These are phyloP conservation scores for Scyliorhinus canicula DNA, from an alignment of 2,797 vertebrate species.

Conservation along the genomic window DNA sequence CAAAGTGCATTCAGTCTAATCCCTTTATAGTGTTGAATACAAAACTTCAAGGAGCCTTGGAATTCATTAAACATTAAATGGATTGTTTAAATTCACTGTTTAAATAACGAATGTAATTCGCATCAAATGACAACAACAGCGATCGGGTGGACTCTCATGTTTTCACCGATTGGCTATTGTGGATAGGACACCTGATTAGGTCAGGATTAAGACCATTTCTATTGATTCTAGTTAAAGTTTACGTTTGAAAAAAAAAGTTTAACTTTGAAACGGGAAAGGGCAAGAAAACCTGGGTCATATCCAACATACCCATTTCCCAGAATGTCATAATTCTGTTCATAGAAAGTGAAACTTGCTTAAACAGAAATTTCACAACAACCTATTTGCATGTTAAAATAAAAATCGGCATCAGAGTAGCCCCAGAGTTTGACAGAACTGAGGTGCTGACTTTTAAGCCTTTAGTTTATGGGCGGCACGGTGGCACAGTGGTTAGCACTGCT, in stretches of 20 bases:
- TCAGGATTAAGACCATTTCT: neutral
- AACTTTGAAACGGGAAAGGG: neutral
- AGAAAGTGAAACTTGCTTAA: neutral
- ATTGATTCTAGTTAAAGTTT: neutral
- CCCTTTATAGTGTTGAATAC: neutral
- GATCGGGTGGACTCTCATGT: neutral
- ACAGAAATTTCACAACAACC: neutral
- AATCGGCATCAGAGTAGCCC: neutral
- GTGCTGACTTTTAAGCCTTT: neutral
- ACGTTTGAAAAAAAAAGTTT: neutral
- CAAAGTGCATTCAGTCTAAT: neutral
- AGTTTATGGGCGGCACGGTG: too few species aligned
- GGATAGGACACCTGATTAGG: too few species aligned
- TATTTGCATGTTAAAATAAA: neutral
- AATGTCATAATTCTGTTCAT: neutral
- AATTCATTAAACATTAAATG: neutral
- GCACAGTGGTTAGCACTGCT: too few species aligned
- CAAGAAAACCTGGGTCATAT: neutral
- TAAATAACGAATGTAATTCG: neutral
- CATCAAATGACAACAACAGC: neutral
- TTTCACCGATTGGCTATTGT: neutral
- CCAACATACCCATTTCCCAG: neutral
- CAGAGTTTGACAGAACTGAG: neutral
- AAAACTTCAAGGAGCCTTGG: neutral
- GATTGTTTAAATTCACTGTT: neutral